Evolutionary conservation across 2,113 vertebrate genomes (phyloP).

Genomic region (Pseudopodoces humilis): DNA sequence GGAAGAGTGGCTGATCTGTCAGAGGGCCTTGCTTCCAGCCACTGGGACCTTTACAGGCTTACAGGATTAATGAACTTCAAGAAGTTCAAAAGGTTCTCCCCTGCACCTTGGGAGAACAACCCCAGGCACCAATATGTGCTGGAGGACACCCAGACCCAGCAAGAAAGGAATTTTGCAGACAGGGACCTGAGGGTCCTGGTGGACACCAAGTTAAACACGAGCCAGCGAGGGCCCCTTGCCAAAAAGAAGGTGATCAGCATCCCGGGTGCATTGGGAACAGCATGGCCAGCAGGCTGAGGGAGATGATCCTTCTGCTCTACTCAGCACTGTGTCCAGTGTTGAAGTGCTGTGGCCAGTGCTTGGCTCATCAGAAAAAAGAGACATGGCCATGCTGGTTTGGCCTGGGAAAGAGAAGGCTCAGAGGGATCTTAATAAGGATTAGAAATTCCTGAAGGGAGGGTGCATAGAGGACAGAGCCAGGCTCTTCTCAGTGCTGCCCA

Average conservation of each 20-base stretch:
- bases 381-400: background rate
- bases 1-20: background rate
- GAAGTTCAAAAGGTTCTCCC: background rate
- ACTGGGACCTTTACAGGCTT: background rate
- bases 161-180: background rate
- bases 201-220: background rate
- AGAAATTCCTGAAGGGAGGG: background rate
- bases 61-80: background rate
- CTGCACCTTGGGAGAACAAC: background rate
- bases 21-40: background rate
- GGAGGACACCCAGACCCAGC: background rate
- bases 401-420: background rate
- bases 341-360: background rate
- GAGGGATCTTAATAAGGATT: background rate
- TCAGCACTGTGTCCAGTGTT: background rate
- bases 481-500: background rate
- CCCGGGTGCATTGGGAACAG: background rate
- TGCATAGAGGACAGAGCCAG: background rate
- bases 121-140: background rate
- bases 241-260: background rate
- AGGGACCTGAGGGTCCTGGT: background rate
- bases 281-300: background rate
- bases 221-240: background rate
- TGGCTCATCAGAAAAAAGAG: background rate
- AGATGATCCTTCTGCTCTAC: background rate